Conservation (phyloP, 2,797 vertebrate genomes). For the Phalloptychus januarius region DNA sequence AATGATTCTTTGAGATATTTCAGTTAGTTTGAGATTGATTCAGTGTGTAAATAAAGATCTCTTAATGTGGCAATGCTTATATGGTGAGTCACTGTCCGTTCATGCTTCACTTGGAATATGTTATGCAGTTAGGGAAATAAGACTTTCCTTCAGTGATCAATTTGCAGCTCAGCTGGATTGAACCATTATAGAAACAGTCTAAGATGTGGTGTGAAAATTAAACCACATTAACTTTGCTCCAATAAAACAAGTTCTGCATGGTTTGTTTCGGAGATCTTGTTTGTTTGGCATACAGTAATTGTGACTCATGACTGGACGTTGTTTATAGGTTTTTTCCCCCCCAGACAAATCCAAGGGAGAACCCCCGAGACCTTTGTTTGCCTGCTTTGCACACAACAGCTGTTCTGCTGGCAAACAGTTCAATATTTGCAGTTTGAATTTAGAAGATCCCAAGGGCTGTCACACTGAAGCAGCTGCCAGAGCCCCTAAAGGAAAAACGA, state of each 20-base stretch:
- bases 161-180: neutral
- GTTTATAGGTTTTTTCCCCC: neutral
- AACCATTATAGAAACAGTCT: neutral
- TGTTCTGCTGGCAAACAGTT: constrained; percentile 67
- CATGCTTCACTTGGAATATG: neutral
- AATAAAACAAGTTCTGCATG: neutral
- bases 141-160: neutral
- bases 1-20: neutral
- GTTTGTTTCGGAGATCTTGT: neutral
- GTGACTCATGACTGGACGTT: neutral
- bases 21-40: neutral
- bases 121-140: neutral
- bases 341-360: constrained; percentile 25
- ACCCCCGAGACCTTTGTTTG: constrained; percentile 40
- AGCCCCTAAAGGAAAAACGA: constrained; percentile 37
- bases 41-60: neutral
- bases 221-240: neutral
- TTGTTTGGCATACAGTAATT: neutral
- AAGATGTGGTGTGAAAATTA: neutral
- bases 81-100: neutral
- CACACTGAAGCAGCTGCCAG: constrained; percentile 67
- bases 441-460: constrained; percentile 56
- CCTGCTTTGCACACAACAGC: constrained; percentile 57
- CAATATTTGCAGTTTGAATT: constrained; percentile 61
- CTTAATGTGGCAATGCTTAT: neutral